These are phyloP conservation scores for Bombus consobrinus DNA, from an alignment of 1,140 invertebrate species.

Conservation along the genomic window DNA sequence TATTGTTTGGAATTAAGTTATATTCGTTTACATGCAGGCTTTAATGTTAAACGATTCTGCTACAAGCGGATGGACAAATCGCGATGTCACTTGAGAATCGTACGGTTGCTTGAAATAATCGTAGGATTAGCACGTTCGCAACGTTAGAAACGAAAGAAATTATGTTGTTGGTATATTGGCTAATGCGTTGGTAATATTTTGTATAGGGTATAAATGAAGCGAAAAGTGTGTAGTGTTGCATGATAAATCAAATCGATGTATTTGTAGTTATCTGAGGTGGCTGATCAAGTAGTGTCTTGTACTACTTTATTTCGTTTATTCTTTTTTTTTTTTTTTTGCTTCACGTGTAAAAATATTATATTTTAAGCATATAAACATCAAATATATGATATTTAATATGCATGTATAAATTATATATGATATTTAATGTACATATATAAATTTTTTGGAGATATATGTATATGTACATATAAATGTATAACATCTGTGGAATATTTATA, in stretches of 20 bases:
- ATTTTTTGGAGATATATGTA: not conserved
- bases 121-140: not conserved
- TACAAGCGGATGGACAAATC: not conserved
- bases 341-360: not conserved
- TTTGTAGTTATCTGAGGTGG: not conserved
- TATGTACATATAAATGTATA: not conserved
- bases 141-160: not conserved
- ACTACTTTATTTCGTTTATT: not conserved
- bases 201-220: rapidly evolving
- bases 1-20: not conserved
- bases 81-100: not conserved
- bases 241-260: not conserved
- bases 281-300: not conserved
- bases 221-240: not conserved
- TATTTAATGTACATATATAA: not conserved
- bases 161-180: not conserved
- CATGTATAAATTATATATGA: not conserved
- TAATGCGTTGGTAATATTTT: not conserved
- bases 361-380: not conserved
- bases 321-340: not conserved
- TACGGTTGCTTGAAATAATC: not conserved
- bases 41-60: not conserved
- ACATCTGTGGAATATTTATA: too few relatives aligned
- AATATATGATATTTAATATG: not conserved
- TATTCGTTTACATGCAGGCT: not conserved